Evolutionary conservation across 2,113 vertebrate species (phyloP), one percentile per base, ranked within the genome.

Genomic region (Limanda limanda): DNA sequence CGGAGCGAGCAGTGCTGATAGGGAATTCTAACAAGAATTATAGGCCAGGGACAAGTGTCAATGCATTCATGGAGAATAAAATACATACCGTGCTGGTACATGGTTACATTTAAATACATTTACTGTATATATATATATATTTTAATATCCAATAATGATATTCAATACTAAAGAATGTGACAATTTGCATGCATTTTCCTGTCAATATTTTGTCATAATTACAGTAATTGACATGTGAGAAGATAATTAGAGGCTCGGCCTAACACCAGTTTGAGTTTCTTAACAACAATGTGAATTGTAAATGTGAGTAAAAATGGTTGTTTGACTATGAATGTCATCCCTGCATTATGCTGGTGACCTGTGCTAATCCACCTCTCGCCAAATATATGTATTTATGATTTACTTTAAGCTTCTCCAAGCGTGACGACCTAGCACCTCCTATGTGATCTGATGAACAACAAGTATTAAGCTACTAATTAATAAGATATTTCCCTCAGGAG

Each of bases 11-110:
- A 2, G 37, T 58, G 31, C 78, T 88, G 85, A 91, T 85, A 70
- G 76, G 78, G 67, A 82, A 84, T 86, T 88, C 80, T 90, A 82
- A 84, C 73, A 54, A 54, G 51, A 54, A 20, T 20, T 54, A 54
- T 11, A n/a, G 20, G 6, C 7, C 18, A n/a, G 51, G 51, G 51
- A n/a, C 20, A 31, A 8, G 20, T 54, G 51, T 54, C 20, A 11
- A 21, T 54, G 20, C 51, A 52, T 13, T 18, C 48, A 52, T 20
- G 48, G 48, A n/a, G 48, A n/a, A 52, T 18, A 27, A 52, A 52
- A 20, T 20, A 52, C 18, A 52, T 14, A 52, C 48, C n/a, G 48
- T 52, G 18, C n/a, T 52, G 18, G 48, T 52, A 13, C 48, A n/a
- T 20, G 51, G 51, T n/a, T 10, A 54, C 51, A 54, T 20, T n/a